Evolutionary conservation across 2,113 vertebrate genomes (phyloP).

Genomic region (Periophthalmodon schlosseri): DNA sequence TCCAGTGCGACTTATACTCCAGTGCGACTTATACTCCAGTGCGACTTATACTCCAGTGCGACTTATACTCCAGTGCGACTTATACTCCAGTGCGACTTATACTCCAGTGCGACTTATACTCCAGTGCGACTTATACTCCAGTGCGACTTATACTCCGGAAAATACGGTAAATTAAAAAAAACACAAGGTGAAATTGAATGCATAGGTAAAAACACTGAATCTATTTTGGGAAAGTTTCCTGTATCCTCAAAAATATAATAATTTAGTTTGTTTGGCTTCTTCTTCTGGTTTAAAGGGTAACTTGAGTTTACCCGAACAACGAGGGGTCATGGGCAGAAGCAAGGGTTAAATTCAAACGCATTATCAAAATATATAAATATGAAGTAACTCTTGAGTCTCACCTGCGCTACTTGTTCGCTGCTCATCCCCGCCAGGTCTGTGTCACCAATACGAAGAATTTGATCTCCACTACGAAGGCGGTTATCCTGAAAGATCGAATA

Average conservation of each 20-base stretch:
- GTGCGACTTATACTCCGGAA: too few relatives aligned
- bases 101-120: too few relatives aligned
- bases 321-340: neutral
- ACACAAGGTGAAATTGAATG: slow-evolving; percentile 10
- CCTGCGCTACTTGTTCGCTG: slow-evolving; percentile 92
- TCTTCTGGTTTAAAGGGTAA: neutral
- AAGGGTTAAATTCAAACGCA: too few relatives aligned
- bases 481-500: slow-evolving; percentile 77
- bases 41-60: too few relatives aligned
- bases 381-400: slow-evolving; percentile 40
- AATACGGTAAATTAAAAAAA: neutral
- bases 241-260: neutral
- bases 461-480: slow-evolving; percentile 88
- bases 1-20: too few relatives aligned
- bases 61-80: too few relatives aligned
- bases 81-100: too few relatives aligned
- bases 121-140: too few relatives aligned
- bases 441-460: slow-evolving; percentile 91
- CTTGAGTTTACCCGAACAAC: neutral
- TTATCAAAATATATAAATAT: neutral
- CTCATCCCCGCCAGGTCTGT: slow-evolving; percentile 88
- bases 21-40: too few relatives aligned
- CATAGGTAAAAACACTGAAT: slow-evolving; percentile 16
- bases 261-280: neutral
- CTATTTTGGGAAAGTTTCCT: neutral